Evolutionary conservation across 2,797 vertebrate genomes (phyloP), one percentile per base, ranked within the genome.

Genomic region (Falco peregrinus): DNA sequence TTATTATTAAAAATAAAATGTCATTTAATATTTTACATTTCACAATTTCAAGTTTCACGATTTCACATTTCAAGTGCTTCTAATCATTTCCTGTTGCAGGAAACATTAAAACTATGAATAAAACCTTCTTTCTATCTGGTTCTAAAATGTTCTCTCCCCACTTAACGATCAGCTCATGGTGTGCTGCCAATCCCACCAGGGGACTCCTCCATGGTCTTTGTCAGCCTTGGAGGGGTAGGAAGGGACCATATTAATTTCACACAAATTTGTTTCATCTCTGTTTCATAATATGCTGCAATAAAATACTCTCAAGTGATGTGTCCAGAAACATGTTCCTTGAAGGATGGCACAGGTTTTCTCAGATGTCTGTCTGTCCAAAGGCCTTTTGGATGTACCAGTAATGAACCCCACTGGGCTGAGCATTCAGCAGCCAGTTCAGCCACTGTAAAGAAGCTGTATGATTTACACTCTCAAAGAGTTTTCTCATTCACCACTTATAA

Each of bases 1-100:
- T 59, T 87, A 68, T 63, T 54, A 65, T 69, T 90, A 61, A 77
- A 95, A 91, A 78, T 68, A 90, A 84, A 85, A 84, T 85, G 63
- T 19, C 17, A 41, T 57, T 88, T 88, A 68, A 48, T 54, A 84
- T 47, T 91, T 83, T 74, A 7, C 9, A 28, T 68, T 86, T 84
- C 47, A 74, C 0, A 0, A 29, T 64, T 88, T 88, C 77, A 57
- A 21, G 17, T 68, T 86, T 84, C 47, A 74, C 0, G 0, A 26
- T 64, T 88, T 86, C 77, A 57, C 24, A 78, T 87, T 92, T 86
- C 60, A 83, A 87, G 53, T 70, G 14, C 11, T 68, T 85, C 87
- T 68, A 60, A 67, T 63, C 54, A 33, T 73, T 90, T 88, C 84
- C 29, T 86, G 4, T 69, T 76, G 11, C 11, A 65, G 25, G 18